Base-by-base conservation (phyloP, 1,140 invertebrate species). In the Drosophila persimilis region DNA sequence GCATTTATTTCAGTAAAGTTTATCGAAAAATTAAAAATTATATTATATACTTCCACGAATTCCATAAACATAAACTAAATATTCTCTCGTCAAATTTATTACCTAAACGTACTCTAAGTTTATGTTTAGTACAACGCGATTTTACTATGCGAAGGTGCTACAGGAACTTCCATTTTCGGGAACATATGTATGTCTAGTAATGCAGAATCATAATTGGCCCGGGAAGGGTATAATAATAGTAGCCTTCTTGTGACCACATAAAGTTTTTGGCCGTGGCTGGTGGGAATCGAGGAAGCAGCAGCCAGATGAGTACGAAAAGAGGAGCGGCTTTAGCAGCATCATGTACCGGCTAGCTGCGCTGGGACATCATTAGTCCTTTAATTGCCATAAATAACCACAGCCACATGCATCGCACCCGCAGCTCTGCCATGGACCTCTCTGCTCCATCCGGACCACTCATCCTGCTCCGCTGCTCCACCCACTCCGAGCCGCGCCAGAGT, bases 341-440 rank as follows among this genome's bases (percentile, higher is more conserved):
- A 80, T 80, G 81, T 67, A 66, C 57, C 43, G 61, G 63, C 62
- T 75, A 80, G 78, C 65, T 65, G 77, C 65, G 65, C 74, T 74
- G 81, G 83, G 83, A 88, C 83, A 88, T 88, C 83, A 88, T 88
- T 88, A 88, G 83, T 88, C 78, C 83, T 88, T 86, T 88, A 88
- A 88, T 88, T 88, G 83, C 83, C 83, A 88, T 88, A 88, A 88
- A 88, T 88, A 88, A 88, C 83, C 83, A 69, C 83, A 78, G 65
- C 66, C 77, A 46, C 56, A 76, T 69, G 62, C 63, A 67, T 73
- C 77, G 58, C 51, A 59, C 57, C 45, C 52, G 29, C 70, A 79
- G 48, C 35, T 4, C 45, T 13, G 41, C 55, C 41, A 46, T 43
- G 11, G 31, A 15, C 45, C 41, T 26, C 55, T 26, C 24, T 26